Evolutionary conservation across 2,888 invertebrate species (phyloP).

Genomic region (Drosophila barbarae): DNA sequence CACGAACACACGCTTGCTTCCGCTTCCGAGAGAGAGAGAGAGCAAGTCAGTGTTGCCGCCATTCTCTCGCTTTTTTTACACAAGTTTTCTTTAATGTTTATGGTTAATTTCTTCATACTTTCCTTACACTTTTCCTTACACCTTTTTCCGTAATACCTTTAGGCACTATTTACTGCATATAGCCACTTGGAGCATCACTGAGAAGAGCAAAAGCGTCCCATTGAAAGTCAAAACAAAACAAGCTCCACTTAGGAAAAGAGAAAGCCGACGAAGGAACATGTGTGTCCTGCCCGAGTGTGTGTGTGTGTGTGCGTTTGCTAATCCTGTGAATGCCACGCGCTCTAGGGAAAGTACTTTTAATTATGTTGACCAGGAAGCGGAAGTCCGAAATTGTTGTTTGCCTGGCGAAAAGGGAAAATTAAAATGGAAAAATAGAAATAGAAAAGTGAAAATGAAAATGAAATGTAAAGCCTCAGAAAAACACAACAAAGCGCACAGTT

Average conservation of each 20-base stretch:
- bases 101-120: neutral
- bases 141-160: too few species aligned
- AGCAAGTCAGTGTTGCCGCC: constrained; percentile 4
- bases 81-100: neutral
- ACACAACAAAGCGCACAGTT: neutral
- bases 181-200: neutral
- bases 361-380: constrained; percentile 58
- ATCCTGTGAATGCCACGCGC: constrained; percentile 36
- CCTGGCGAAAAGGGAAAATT: constrained; percentile 24
- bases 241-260: constrained; percentile 7
- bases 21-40: constrained; percentile 45
- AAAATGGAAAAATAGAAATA: constrained; percentile 10
- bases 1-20: constrained; percentile 43
- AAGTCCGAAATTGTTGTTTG: constrained; percentile 34
- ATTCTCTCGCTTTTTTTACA: neutral
- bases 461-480: neutral
- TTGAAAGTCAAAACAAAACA: constrained; percentile 65
- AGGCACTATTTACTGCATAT: too few species aligned
- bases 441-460: constrained; percentile 18
- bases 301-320: constrained; percentile 22
- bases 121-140: neutral
- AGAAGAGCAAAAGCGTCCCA: constrained; percentile 37
- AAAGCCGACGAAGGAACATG: constrained; percentile 1
- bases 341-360: constrained; percentile 65
- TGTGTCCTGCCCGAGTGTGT: neutral